phyloP scores from a whole-genome alignment of 2,888 invertebrate genomes.

The Papilio elwesi region DNA sequence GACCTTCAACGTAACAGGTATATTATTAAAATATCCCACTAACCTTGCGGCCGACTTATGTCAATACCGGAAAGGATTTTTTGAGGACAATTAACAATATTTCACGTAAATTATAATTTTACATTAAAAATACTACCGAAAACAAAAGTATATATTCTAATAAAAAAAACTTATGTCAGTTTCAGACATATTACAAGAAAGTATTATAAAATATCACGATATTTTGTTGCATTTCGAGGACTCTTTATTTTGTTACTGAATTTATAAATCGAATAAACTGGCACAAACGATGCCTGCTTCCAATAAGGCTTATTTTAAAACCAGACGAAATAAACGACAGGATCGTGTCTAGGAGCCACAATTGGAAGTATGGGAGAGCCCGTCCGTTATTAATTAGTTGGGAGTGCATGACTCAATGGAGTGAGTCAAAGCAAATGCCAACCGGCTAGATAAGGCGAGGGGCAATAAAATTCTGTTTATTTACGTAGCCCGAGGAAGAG shows the following conservation, averaged over 20 bases:
- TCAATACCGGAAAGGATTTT: too few relatives aligned
- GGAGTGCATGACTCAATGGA: slow-evolving; percentile 58
- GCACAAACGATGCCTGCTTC: too few relatives aligned
- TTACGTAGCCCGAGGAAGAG: slow-evolving; percentile 61
- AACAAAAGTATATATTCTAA: too few relatives aligned
- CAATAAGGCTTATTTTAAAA: neutral
- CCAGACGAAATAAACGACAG: neutral
- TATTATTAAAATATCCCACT: slow-evolving; percentile 26
- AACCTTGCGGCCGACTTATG: neutral
- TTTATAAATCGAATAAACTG: too few relatives aligned
- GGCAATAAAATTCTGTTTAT: slow-evolving; percentile 67
- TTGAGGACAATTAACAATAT: too few relatives aligned
- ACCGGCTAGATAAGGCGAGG: slow-evolving; percentile 56
- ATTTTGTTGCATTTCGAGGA: too few relatives aligned
- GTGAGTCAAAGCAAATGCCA: slow-evolving; percentile 58
- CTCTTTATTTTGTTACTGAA: too few relatives aligned
- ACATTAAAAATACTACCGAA: too few relatives aligned
- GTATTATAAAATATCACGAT: too few relatives aligned
- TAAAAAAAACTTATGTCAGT: too few relatives aligned
- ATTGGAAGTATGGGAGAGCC: neutral
- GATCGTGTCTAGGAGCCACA: neutral
- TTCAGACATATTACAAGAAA: too few relatives aligned
- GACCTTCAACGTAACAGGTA: slow-evolving; percentile 24
- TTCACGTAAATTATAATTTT: too few relatives aligned
- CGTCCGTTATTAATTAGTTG: slow-evolving; percentile 41